These are phyloP conservation scores for Coboldia fuscipes DNA, from an alignment of 1,140 invertebrate genomes.

Conservation along the genomic window DNA sequence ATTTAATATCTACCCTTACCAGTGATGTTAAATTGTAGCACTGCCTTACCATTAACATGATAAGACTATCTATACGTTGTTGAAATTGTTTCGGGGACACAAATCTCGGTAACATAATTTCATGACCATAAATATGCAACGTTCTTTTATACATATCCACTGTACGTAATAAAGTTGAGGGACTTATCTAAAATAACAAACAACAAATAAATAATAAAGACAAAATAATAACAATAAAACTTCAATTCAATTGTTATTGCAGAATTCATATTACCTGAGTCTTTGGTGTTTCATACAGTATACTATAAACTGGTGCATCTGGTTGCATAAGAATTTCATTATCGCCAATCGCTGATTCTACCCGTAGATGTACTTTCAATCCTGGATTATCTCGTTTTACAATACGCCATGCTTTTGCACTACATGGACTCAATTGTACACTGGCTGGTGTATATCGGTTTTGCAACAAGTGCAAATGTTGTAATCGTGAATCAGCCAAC, in stretches of 20 bases:
- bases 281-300: slow-evolving; percentile 40
- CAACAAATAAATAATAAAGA: neutral
- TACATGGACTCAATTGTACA: slow-evolving; percentile 22
- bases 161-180: slow-evolving; percentile 24
- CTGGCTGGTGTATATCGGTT: slow-evolving; percentile 41
- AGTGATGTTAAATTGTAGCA: slow-evolving; percentile 41
- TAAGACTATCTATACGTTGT: slow-evolving; percentile 35
- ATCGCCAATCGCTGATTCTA: slow-evolving; percentile 27
- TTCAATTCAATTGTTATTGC: slow-evolving; percentile 1
- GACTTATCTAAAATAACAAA: slow-evolving; percentile 20
- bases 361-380: slow-evolving; percentile 31
- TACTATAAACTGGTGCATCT: slow-evolving; percentile 37
- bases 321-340: slow-evolving; percentile 30
- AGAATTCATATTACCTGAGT: slow-evolving; percentile 24
- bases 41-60: slow-evolving; percentile 34
- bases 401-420: slow-evolving; percentile 25
- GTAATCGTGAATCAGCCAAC: slow-evolving; percentile 38
- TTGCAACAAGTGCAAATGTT: slow-evolving; percentile 56
- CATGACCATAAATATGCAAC: slow-evolving; percentile 34
- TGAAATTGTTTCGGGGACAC: slow-evolving; percentile 34
- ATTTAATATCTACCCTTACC: slow-evolving; percentile 25
- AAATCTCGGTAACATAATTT: slow-evolving; percentile 32
- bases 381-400: slow-evolving; percentile 28
- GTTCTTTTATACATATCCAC: slow-evolving; percentile 33
- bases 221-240: slow-evolving; percentile 2